A percentile compares a stretch with the other conserved stretches of the same genome.
These are phyloP conservation scores for Endotricha flammealis DNA, from an alignment of 2,888 invertebrate species.

Conservation along the genomic window DNA sequence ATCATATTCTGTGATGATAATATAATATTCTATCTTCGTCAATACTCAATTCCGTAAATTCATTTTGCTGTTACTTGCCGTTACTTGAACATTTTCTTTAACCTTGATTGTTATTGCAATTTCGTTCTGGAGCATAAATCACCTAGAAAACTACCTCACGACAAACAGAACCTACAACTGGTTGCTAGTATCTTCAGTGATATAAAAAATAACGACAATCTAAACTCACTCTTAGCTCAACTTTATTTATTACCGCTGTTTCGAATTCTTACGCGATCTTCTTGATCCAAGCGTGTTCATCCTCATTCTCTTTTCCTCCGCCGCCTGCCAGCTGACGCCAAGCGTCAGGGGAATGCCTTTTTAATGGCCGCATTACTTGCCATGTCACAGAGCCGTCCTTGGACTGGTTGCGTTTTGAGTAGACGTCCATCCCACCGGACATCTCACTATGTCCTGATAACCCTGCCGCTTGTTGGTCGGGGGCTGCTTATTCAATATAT, in stretches of 20 bases:
- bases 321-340: neutral
- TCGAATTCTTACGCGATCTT: too few relatives aligned
- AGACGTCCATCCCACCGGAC: conserved; percentile 6
- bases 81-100: too few relatives aligned
- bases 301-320: neutral
- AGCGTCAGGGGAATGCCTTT: conserved; percentile 5
- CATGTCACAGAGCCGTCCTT: conserved; percentile 9
- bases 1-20: neutral
- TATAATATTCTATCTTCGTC: neutral
- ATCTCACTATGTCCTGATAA: conserved; percentile 9
- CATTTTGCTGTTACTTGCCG: too few relatives aligned
- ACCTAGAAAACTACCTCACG: too few relatives aligned
- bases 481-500: conserved; percentile 16
- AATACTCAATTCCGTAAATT: too few relatives aligned
- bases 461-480: conserved; percentile 13
- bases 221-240: too few relatives aligned
- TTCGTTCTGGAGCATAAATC: too few relatives aligned
- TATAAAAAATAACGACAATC: too few relatives aligned
- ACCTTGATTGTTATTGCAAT: too few relatives aligned
- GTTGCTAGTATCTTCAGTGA: too few relatives aligned
- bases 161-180: too few relatives aligned
- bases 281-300: neutral
- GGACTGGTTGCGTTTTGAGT: conserved; percentile 9
- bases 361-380: conserved; percentile 13
- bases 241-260: too few relatives aligned